A percentile compares a stretch with the other conserved stretches of the same genome.
phyloP scores from a whole-genome alignment of 2,113 vertebrate genomes.

The Pungitius pungitius region DNA sequence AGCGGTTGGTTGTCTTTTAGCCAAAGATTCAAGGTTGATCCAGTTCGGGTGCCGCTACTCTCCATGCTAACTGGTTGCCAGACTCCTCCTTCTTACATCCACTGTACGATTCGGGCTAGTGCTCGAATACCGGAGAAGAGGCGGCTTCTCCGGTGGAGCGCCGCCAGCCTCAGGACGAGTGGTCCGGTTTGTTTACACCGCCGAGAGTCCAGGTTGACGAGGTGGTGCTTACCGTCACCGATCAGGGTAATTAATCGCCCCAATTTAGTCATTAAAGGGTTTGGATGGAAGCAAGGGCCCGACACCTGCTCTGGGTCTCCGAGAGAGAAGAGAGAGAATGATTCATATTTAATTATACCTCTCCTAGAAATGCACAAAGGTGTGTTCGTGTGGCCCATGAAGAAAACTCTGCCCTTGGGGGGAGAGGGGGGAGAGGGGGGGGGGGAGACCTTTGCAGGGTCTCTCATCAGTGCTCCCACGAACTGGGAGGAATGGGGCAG shows the following conservation, averaged over 20 bases:
- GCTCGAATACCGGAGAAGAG: not conserved
- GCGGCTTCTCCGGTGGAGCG: not conserved
- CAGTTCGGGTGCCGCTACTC: constrained; percentile 20
- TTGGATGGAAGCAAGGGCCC: constrained; percentile 43
- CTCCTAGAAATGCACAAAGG: not conserved
- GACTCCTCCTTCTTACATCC: not conserved
- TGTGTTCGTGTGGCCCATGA: constrained; percentile 6
- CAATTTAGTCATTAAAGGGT: constrained; percentile 71
- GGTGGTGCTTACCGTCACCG: constrained; percentile 71
- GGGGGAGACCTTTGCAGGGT: too few relatives aligned
- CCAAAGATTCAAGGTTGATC: constrained; percentile 33
- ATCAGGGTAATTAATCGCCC: constrained; percentile 68
- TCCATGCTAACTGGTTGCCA: constrained; percentile 10
- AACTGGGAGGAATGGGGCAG: constrained; percentile 25
- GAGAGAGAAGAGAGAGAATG: constrained; percentile 33
- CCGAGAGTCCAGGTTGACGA: constrained; percentile 65
- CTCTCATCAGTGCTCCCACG: constrained; percentile 49
- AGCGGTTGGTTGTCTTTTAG: constrained; percentile 31
- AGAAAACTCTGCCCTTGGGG: constrained; percentile 44
- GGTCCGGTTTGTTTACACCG: constrained; percentile 39
- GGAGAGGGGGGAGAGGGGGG: too few relatives aligned
- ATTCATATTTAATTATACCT: constrained; percentile 22
- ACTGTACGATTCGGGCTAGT: not conserved
- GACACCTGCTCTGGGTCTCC: constrained; percentile 57
- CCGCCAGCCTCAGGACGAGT: constrained; percentile 40